Conservation (phyloP, 2,113 vertebrate species). For the Petromus typicus region DNA sequence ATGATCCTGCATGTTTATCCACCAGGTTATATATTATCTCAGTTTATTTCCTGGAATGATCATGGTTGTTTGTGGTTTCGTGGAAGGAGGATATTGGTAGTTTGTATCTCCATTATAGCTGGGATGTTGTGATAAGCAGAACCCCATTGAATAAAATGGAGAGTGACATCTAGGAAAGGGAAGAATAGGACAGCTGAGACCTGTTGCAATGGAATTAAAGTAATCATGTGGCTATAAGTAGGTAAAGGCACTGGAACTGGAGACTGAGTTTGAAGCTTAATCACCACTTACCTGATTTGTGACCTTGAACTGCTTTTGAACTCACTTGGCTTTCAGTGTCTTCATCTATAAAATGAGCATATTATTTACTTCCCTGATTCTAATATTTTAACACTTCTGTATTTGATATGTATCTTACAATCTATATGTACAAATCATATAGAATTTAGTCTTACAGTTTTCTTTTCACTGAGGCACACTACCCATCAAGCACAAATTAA, state of each 20-base stretch:
- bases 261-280: neutral
- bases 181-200: neutral
- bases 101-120: neutral
- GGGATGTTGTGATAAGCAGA: neutral
- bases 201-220: conserved; percentile 30
- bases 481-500: neutral
- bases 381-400: conserved; percentile 32
- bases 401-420: conserved; percentile 12
- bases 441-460: neutral
- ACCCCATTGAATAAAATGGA: conserved; percentile 23
- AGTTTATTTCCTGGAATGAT: conserved; percentile 24
- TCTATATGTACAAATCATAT: neutral
- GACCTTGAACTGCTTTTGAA: neutral
- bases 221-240: neutral
- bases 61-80: conserved; percentile 15
- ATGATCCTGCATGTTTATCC: neutral
- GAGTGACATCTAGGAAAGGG: neutral
- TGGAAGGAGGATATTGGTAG: neutral
- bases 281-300: conserved; percentile 34
- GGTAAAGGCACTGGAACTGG: neutral
- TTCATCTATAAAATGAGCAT: neutral
- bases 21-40: neutral
- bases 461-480: neutral
- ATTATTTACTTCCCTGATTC: conserved; percentile 5
- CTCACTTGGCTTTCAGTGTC: neutral